A percentile compares a stretch with the other conserved stretches of the same genome.
These are phyloP conservation scores for Montipora cactus DNA, from an alignment of 64 coral and sea anemone species.

Conservation along the genomic window DNA sequence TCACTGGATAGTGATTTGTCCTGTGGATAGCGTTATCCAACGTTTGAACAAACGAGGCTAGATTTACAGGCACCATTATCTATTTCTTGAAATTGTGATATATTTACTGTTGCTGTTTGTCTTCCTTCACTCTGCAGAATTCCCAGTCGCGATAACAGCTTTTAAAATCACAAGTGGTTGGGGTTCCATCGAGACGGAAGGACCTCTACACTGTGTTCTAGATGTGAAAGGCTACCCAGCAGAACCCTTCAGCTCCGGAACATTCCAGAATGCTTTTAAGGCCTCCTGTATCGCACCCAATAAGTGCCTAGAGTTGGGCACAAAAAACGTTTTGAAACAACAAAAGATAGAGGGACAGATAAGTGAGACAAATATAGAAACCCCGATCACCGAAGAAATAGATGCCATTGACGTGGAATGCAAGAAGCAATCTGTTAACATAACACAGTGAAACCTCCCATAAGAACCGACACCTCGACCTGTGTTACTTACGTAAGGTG, in stretches of 20 bases:
- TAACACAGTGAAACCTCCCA: background rate
- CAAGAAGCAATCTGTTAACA: slow-evolving; percentile 6
- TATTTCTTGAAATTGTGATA: background rate
- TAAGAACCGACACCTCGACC: background rate
- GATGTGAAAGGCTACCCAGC: background rate
- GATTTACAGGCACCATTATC: background rate
- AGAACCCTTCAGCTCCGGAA: background rate
- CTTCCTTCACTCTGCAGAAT: slow-evolving; percentile 11
- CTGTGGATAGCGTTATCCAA: too few relatives aligned
- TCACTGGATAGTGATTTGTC: too few relatives aligned
- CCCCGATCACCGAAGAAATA: background rate
- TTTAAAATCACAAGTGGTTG: slow-evolving; percentile 17
- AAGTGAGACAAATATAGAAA: background rate
- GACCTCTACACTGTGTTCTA: slow-evolving; percentile 11
- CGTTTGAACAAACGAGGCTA: too few relatives aligned
- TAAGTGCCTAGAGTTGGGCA: background rate
- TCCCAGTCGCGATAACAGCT: background rate
- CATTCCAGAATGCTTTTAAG: slow-evolving; percentile 23
- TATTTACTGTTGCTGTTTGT: background rate
- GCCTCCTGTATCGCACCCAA: background rate
- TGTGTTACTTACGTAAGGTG: too few relatives aligned
- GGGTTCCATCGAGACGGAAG: slow-evolving; percentile 3
- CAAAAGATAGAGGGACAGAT: slow-evolving; percentile 7
- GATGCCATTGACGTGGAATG: background rate
- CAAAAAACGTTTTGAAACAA: slow-evolving; percentile 33